phyloP scores from a whole-genome alignment of 1,140 invertebrate genomes.

The Medauroidea extradentata region DNA sequence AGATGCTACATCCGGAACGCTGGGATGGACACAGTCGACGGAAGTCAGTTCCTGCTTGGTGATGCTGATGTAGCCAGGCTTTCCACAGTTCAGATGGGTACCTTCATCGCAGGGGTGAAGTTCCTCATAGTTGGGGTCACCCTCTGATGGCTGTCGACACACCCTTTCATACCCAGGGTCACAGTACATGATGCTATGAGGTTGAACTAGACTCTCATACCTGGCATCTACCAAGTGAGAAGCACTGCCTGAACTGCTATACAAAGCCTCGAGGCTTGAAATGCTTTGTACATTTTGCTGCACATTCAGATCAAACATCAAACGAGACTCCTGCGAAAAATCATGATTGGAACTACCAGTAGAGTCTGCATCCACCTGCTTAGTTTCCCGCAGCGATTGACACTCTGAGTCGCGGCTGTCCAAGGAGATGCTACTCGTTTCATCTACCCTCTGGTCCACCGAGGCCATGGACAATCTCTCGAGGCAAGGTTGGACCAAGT shows the following conservation, averaged over 20 bases:
- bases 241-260: too few relatives aligned
- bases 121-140: constrained; percentile 16
- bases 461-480: constrained; percentile 17
- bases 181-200: not conserved
- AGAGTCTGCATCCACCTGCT: not conserved
- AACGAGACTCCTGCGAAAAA: not conserved
- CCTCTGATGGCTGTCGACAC: constrained; percentile 1
- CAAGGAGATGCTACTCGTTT: constrained; percentile 28
- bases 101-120: constrained; percentile 25
- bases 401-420: constrained; percentile 14
- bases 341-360: not conserved
- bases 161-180: constrained; percentile 19
- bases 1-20: too few relatives aligned
- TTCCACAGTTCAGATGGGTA: constrained; percentile 22
- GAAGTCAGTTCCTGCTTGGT: not conserved
- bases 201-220: not conserved
- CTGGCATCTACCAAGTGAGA: not conserved
- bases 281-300: too few relatives aligned
- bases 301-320: not conserved
- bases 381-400: not conserved
- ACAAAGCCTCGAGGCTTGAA: too few relatives aligned
- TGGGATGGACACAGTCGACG: not conserved
- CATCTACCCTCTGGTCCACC: not conserved
- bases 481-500: constrained; percentile 8
- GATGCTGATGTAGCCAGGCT: constrained; percentile 47